Base-by-base conservation (phyloP, 2,797 vertebrate genomes). In the Dendrocincla fuliginosa region DNA sequence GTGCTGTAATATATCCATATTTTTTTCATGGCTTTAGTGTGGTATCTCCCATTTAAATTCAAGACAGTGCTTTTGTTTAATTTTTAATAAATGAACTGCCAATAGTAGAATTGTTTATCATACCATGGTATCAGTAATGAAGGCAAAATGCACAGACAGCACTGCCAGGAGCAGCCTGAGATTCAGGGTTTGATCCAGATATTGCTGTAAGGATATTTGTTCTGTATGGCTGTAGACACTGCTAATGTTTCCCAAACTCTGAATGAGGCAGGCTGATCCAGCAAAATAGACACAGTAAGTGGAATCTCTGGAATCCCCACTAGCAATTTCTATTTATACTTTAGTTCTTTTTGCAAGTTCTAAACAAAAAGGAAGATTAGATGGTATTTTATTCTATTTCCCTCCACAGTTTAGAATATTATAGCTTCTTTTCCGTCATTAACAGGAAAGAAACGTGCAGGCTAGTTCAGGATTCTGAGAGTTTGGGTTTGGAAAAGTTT, bases 261-360 rank as follows among this genome's bases (percentile, higher is more conserved):
- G 52, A 91, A 93, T 84, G 77, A 84, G 70, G 33, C 52, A 70
- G 77, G 80, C 41, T 91, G 85, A 94, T 87, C 41, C 70, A 84
- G 80, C 87, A 91, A 47, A 94, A 94, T 84, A 47, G 52, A 35
- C 56, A 63, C 28, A 88, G 49, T 37, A 33, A 91, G 35, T 71
- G 86, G 46, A 57, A 75, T 30, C 52, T 74, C 77, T 77, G 67
- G 35, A 89, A 87, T 91, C 39, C 22, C 1, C 3, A 32, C 28
- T 56, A 74, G 49, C 23, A 86, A 50, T 93, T 93, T 87, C 60
- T 74, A 28, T 56, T 79, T 77, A 67, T 19, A 3, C 22, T 37
- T 75, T 75, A 56, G 42, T 37, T 41, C 25, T 70, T 91, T 79
- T 60, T 68, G 56, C 44, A 90, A 71, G 18, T 84, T 80, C 46